Conservation (phyloP, 2,888 invertebrate genomes). For the Eudemis profundana region DNA sequence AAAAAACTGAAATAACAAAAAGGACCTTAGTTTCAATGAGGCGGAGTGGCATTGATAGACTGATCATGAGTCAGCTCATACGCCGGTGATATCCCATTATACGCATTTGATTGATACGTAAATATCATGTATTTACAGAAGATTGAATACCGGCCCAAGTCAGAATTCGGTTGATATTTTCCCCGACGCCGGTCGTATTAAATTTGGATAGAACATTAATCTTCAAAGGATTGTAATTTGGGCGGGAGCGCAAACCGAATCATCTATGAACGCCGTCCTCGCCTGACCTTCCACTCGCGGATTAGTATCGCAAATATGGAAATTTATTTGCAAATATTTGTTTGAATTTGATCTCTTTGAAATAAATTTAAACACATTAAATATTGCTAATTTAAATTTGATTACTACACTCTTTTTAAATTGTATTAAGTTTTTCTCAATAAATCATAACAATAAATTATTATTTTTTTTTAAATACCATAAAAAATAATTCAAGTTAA, state of each 20-base stretch:
- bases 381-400: not conserved
- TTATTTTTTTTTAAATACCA: no score
- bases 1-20: not conserved
- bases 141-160: conserved; percentile 47
- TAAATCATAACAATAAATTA: no score
- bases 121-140: conserved; percentile 46
- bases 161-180: conserved; percentile 49
- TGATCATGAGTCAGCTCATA: conserved; percentile 32
- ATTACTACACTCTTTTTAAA: not conserved
- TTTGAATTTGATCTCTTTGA: conserved; percentile 18
- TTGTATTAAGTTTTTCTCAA: no score
- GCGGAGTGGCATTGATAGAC: conserved; percentile 18
- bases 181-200: conserved; percentile 51
- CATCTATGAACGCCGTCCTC: conserved; percentile 48
- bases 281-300: conserved; percentile 42
- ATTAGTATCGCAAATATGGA: conserved; percentile 46
- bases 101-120: conserved; percentile 42
- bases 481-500: no score
- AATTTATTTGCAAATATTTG: conserved; percentile 47
- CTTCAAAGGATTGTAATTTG: conserved; percentile 63
- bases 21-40: not conserved
- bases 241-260: conserved; percentile 46
- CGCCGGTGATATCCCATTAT: conserved; percentile 36
- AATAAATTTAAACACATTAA: not conserved
- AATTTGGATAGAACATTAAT: conserved; percentile 59